These are phyloP conservation scores for Ernsta delagoae DNA, from an alignment of 2,888 invertebrate species.

Conservation along the genomic window DNA sequence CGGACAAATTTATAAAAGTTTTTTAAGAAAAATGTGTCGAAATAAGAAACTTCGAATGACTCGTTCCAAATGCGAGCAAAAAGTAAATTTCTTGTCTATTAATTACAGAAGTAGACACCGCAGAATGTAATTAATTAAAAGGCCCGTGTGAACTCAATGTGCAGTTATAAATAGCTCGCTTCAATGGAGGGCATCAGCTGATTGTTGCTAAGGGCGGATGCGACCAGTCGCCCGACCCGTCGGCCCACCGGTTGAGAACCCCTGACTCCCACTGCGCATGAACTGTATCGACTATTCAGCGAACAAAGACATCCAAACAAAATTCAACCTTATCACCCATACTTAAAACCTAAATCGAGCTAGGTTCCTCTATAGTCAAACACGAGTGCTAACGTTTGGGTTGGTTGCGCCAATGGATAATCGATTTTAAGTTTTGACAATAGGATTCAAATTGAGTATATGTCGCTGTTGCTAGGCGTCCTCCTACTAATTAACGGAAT, in stretches of 20 bases:
- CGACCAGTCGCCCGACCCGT: conserved; percentile 40
- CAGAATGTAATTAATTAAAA: conserved; percentile 37
- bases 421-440: conserved; percentile 20
- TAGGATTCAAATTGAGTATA: conserved; percentile 9
- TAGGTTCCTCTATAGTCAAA: conserved; percentile 16
- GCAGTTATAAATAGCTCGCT: conserved; percentile 45
- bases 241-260: not conserved
- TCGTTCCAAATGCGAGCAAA: conserved; percentile 4
- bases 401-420: conserved; percentile 18
- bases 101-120: conserved; percentile 20
- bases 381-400: not conserved
- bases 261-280: conserved; percentile 50
- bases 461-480: conserved; percentile 38
- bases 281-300: conserved; percentile 47
- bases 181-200: conserved; percentile 49
- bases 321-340: not conserved
- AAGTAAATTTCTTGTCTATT: conserved; percentile 25
- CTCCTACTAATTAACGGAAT: conserved; percentile 46
- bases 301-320: conserved; percentile 35
- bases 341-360: conserved; percentile 15
- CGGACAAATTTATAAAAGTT: no score
- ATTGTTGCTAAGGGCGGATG: conserved; percentile 46
- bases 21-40: no score
- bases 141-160: conserved; percentile 26
- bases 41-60: no score